phyloP scores from a whole-genome alignment of 30 jellyfish, hydroid and myxozoan species.

The Aurelia aurita complex sp. Pacific region DNA sequence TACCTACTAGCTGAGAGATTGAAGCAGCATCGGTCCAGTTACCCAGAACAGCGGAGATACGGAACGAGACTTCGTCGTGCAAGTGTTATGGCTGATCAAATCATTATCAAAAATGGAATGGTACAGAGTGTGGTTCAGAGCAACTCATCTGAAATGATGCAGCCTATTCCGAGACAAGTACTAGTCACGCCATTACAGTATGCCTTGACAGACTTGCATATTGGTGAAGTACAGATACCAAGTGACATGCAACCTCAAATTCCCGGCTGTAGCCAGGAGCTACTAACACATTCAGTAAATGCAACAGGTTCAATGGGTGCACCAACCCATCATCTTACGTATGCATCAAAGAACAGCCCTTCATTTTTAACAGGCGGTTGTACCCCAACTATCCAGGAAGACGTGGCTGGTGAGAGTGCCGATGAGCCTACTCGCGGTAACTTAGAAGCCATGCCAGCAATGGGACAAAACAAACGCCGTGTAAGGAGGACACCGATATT shows the following conservation, averaged over 20 bases:
- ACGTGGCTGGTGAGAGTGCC: conserved; percentile 78
- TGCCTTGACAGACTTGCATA: conserved; percentile 89
- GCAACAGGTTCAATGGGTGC: conserved; percentile 41
- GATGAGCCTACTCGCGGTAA: conserved; percentile 53
- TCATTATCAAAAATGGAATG: conserved; percentile 74
- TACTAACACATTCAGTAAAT: conserved; percentile 47
- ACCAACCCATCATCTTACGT: conserved; percentile 45
- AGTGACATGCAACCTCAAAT: conserved; percentile 59
- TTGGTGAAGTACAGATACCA: conserved; percentile 90
- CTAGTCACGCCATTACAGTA: conserved; percentile 86
- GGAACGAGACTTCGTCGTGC: conserved; percentile 93
- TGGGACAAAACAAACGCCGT: conserved; percentile 69
- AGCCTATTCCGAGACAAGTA: conserved; percentile 78
- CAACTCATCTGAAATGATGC: conserved; percentile 54
- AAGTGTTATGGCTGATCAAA: conserved; percentile 95
- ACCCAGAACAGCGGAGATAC: conserved; percentile 86
- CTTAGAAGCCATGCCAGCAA: conserved; percentile 42
- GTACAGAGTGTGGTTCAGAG: conserved; percentile 71
- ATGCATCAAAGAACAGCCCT: conserved; percentile 51
- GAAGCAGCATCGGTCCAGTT: conserved; percentile 93
- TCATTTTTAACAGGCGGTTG: conserved; percentile 34
- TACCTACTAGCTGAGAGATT: conserved; percentile 87
- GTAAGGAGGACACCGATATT: conserved; percentile 87
- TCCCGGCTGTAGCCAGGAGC: conserved; percentile 86
- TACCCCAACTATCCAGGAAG: conserved; percentile 82